Base-by-base conservation (phyloP, 2,797 vertebrate genomes). In the Valencia hispanica region DNA sequence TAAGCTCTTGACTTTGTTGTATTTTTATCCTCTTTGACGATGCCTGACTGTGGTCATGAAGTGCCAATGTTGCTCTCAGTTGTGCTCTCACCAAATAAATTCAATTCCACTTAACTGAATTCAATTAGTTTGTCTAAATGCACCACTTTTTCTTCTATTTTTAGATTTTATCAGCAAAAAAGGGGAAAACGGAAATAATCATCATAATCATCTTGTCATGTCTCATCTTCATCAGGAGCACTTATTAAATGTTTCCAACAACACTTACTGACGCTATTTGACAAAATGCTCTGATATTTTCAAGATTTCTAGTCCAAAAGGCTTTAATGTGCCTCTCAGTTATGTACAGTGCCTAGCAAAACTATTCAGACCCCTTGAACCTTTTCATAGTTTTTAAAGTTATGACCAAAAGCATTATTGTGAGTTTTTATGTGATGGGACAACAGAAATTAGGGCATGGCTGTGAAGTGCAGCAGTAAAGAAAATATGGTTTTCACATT, bases 41-140 rank as follows among this genome's bases (percentile, higher is more conserved):
- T 65, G 39, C 20, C 39, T 65, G 34, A 36, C 61, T 65, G 34
- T 22, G 1, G 34, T 65, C 30, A 1, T 61, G 18, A 61, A 61
- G 30, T 61, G 30, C 17, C n/a, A 61, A 10, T 34, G 17, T 61
- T 61, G 57, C 57, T 61, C 30, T 34, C 57, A 34, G 30, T 9
- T 30, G 30, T 32, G 30, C 57, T 32, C 8, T 32, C 15, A 32
- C 45, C 45, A 47, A 47, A 48, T 17, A 48, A 48, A 48, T 48
- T 48, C 17, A 48, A 48, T 48, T 32, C 7, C 2, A 27, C 89
- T 86, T 15, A 57, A 30, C 30, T 32, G 14, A 61, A 61, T 34
- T 61, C 15, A 61, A 15, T 91, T 87, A 86, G 87, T 81, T 83
- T 81, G 83, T 88, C 79, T 80, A 80, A 89, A 89, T 85, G 79